These are phyloP conservation scores for Tetragonisca angustula DNA, from an alignment of 2,888 invertebrate species.

Conservation along the genomic window DNA sequence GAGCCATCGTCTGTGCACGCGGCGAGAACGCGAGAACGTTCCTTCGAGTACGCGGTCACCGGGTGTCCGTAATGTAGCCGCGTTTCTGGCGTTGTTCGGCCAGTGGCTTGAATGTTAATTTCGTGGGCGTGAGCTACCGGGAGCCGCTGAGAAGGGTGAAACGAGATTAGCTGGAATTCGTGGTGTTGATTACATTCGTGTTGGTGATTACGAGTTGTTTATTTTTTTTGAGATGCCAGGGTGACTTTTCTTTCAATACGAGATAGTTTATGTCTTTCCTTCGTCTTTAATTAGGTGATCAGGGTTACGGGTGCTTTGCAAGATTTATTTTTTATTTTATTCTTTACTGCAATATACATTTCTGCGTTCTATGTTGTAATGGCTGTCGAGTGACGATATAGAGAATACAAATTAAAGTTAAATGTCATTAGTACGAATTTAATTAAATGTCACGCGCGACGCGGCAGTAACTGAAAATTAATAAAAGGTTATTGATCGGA, in stretches of 20 bases:
- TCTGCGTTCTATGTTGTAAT: background rate
- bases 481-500: background rate
- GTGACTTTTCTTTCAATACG: too few relatives aligned
- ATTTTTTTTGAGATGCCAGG: background rate
- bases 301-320: background rate
- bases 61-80: slow-evolving; percentile 54
- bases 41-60: slow-evolving; percentile 46
- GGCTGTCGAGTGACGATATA: too few relatives aligned
- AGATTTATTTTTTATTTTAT: background rate
- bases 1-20: slow-evolving; percentile 60
- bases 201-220: background rate
- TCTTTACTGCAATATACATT: background rate
- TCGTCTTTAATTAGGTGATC: background rate
- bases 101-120: slow-evolving; percentile 33
- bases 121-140: background rate
- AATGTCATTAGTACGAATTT: too few relatives aligned
- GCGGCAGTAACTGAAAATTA: background rate
- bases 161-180: background rate
- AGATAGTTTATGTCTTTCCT: too few relatives aligned
- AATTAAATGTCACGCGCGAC: too few relatives aligned
- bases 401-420: too few relatives aligned
- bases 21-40: slow-evolving; percentile 24
- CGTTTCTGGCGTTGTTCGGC: slow-evolving; percentile 48
- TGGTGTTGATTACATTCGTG: slow-evolving; percentile 17
- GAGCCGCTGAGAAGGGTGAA: background rate